These are phyloP conservation scores for Himantopus leucocephalus DNA, from an alignment of 2,113 vertebrate genomes.

Conservation along the genomic window DNA sequence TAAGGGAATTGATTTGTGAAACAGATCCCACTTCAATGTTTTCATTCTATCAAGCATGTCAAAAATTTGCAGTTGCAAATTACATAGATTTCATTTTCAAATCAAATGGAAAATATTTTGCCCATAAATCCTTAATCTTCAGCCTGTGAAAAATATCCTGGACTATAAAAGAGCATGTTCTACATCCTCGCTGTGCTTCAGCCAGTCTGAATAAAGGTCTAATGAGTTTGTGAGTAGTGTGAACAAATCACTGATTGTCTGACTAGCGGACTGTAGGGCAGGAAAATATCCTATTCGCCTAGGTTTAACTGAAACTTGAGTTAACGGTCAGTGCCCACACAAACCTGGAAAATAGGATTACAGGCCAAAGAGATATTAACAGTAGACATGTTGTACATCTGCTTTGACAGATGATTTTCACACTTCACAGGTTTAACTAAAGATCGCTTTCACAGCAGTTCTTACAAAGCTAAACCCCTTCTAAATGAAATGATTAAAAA, in stretches of 20 bases:
- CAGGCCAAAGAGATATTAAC: constrained; percentile 46
- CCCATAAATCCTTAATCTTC: neutral
- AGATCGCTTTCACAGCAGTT: constrained; percentile 31
- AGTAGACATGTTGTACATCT: constrained; percentile 32
- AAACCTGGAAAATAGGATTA: constrained; percentile 10
- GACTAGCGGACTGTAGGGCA: neutral
- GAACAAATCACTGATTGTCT: constrained; percentile 23
- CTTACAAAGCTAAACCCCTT: constrained; percentile 28
- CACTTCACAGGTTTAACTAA: constrained; percentile 63
- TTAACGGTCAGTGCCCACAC: constrained; percentile 29
- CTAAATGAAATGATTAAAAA: neutral
- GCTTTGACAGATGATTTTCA: constrained; percentile 66
- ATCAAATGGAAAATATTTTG: neutral
- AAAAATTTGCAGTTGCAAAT: neutral
- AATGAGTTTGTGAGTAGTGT: constrained; percentile 52
- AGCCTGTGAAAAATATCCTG: neutral
- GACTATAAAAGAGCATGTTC: constrained; percentile 3
- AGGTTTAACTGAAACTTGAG: constrained; percentile 41
- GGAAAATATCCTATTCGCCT: constrained; percentile 38
- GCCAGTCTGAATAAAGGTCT: constrained; percentile 35
- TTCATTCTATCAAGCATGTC: neutral
- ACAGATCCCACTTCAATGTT: neutral
- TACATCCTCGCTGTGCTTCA: constrained; percentile 22
- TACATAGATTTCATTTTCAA: neutral
- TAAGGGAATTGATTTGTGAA: neutral